phyloP scores from a whole-genome alignment of 1,140 invertebrate genomes.

The Heliconius melpomene region DNA sequence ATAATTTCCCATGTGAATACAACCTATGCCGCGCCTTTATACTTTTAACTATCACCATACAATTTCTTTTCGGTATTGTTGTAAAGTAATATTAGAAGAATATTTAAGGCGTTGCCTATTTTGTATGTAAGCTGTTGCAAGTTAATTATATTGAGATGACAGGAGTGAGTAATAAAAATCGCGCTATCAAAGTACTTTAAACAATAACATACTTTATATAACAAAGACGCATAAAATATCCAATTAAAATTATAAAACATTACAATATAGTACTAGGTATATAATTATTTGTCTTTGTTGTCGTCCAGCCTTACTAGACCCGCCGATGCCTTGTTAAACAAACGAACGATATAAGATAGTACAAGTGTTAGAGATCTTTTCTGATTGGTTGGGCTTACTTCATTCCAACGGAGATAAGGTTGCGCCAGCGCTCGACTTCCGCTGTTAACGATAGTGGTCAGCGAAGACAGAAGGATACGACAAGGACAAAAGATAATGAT shows the following conservation, averaged over 20 bases:
- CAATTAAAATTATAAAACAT: slow-evolving; percentile 34
- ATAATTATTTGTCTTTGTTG: slow-evolving; percentile 44
- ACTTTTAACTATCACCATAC: slow-evolving; percentile 39
- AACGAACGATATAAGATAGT: slow-evolving; percentile 47
- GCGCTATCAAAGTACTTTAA: background rate
- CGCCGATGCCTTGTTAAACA: slow-evolving; percentile 52
- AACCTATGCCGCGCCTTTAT: slow-evolving; percentile 61
- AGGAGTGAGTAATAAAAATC: background rate
- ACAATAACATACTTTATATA: slow-evolving; percentile 14
- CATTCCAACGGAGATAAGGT: slow-evolving; percentile 55
- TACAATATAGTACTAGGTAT: slow-evolving; percentile 25
- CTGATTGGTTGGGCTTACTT: slow-evolving; percentile 51
- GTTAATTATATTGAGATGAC: background rate
- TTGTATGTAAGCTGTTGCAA: background rate
- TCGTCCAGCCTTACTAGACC: slow-evolving; percentile 42
- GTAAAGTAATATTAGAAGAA: background rate
- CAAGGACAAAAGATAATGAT: slow-evolving; percentile 57
- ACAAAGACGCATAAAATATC: slow-evolving; percentile 33
- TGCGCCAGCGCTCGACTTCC: slow-evolving; percentile 60
- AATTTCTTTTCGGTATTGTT: slow-evolving; percentile 46
- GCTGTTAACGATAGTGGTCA: slow-evolving; percentile 55
- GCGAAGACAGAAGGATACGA: slow-evolving; percentile 65
- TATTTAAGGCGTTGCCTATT: background rate
- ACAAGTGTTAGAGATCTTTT: slow-evolving; percentile 50
- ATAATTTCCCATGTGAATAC: slow-evolving; percentile 69